phyloP scores from a whole-genome alignment of 2,888 invertebrate genomes.

The Aspidiotus rigidus region DNA sequence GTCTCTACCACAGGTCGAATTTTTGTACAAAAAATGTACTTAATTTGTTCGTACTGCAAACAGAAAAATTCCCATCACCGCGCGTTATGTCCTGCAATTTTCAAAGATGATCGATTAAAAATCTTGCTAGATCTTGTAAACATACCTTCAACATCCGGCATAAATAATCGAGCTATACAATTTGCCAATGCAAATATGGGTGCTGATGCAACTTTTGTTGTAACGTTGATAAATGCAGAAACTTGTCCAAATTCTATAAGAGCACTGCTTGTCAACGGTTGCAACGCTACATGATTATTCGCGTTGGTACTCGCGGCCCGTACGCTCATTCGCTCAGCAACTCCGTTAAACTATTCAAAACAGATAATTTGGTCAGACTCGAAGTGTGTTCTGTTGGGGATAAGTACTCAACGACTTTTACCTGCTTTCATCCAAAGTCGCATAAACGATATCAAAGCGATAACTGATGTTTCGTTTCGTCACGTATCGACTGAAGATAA shows the following conservation, averaged over 20 bases:
- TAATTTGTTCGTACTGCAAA: background rate
- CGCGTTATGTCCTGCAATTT: background rate
- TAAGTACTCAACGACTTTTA: too few species aligned
- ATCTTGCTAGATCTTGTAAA: background rate
- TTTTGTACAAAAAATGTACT: background rate
- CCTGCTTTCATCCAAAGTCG: too few species aligned
- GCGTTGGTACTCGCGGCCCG: background rate
- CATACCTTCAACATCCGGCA: background rate
- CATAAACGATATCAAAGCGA: too few species aligned
- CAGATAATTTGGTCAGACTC: background rate
- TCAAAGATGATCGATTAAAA: background rate
- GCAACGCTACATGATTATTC: background rate
- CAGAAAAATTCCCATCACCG: background rate
- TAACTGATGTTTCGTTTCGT: too few species aligned
- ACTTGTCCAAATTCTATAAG: background rate
- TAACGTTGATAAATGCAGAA: background rate
- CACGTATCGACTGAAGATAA: too few species aligned
- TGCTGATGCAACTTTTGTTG: background rate
- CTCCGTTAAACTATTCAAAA: background rate
- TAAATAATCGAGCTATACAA: background rate
- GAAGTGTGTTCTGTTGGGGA: too few species aligned
- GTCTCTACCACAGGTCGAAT: background rate
- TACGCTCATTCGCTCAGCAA: background rate
- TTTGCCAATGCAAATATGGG: background rate
- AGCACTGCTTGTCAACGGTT: background rate